Evolutionary conservation across 2,888 invertebrate genomes (phyloP), one percentile per base, ranked within the genome.

Genomic region (Amblyjoppa proteus): DNA sequence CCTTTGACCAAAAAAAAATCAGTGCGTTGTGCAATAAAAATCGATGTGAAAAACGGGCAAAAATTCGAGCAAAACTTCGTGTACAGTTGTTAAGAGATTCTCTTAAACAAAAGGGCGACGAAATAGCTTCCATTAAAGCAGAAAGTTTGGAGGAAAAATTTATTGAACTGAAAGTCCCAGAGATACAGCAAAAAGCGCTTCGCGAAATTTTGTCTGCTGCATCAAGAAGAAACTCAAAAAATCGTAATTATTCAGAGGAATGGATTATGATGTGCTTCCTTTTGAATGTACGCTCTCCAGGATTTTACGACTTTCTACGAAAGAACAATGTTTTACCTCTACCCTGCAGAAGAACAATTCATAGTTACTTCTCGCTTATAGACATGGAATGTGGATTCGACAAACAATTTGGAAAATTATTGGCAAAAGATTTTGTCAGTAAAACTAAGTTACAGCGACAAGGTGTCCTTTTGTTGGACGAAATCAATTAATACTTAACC

Each of bases 401-500:
- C 41, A 45, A 73, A 31, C 53, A 61, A 45, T 87, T 87, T 69
- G 75, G 80, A 38, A 56, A 79, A 66, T 25, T 86, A 13, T 68
- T 87, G 2, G 58, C 76, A 49, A 78, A 56, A 53, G 56, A 53
- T 28, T 51, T 87, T 13, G 66, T 34, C 16, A n/a, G 31, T 13
- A 86, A 80, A 84, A 79, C 64, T 31, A 9, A 61, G 28, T 45
- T 79, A 56, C 75, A 83, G 49, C 68, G 69, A 53, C 83, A 88
- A 20, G 87, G 83, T 6, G 28, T 87, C 11, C 16, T 88, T 25
- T 31, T 88, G 25, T 64, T 87, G 28, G 88, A 87, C 61, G 88
- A 88, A 70, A 88, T 88, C 49, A 28, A 68, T 20, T 73, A 20
- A 20, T 20, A 20, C 20, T 20, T 20, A 20, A 20, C 20, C 20